Base-by-base conservation (phyloP, 2,797 vertebrate genomes). In the Furcifer pardalis region DNA sequence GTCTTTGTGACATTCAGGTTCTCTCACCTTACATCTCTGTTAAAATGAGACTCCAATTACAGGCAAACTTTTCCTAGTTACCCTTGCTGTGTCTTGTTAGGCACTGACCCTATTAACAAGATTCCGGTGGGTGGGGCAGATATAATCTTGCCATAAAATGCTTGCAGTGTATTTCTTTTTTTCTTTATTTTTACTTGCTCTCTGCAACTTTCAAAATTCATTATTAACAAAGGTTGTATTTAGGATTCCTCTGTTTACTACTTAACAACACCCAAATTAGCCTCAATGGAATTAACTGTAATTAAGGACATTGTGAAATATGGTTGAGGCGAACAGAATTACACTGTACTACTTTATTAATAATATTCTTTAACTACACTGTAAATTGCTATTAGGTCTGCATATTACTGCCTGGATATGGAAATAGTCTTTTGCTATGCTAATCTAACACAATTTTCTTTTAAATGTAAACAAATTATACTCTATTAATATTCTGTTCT, bases 391-490 rank as follows among this genome's bases (percentile, higher is more conserved):
- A 94, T 95, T 95, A 96, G 94, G 94, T 91, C 94, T 65, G 91
- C 92, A 89, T 94, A 94, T 95, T 95, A 95, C 95, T 94, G 94
- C 92, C 94, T 95, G 92, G 95, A 93, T 94, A 94, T 94, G 94
- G 93, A 96, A 97, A 95, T 95, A 95, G 93, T 94, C 95, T 95
- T 96, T 96, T 95, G 95, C 95, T 95, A 94, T 94, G 95, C 95
- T 96, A 96, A 96, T 96, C 94, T 95, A 94, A 95, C 95, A 95
- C 95, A 96, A 96, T 96, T 96, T 94, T 94, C 95, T 96, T 95
- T 95, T 95, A 95, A 96, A 96, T 96, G 95, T 96, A 95, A 96
- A 96, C 95, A 96, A 96, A 96, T 97, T 94, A 97, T 94, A 93
- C 95, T 95, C 94, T 96, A 95, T 97, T 96, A 96, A 96, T 95